Conservation (phyloP, 2,888 invertebrate genomes). For the Lutraria lutraria region DNA sequence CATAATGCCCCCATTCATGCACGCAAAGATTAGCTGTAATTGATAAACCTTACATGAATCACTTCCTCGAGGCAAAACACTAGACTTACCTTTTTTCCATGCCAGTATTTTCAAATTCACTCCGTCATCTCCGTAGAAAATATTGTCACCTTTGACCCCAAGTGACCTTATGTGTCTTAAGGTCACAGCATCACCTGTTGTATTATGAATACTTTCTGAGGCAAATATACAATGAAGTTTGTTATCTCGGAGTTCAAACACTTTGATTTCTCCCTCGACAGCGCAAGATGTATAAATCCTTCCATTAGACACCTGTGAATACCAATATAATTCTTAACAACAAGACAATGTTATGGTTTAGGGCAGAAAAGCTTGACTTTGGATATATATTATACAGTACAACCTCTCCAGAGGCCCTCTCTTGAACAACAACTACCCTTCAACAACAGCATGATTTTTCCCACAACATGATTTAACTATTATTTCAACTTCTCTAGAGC, state of each 20-base stretch:
- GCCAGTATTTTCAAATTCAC: slow-evolving; percentile 82
- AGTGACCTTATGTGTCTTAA: slow-evolving; percentile 77
- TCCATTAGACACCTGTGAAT: slow-evolving; percentile 72
- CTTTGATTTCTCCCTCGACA: slow-evolving; percentile 80
- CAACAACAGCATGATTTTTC: no score
- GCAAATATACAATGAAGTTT: slow-evolving; percentile 78
- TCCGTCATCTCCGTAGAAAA: slow-evolving; percentile 84
- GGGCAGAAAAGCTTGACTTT: no score
- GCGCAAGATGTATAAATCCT: slow-evolving; percentile 63
- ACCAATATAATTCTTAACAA: neutral
- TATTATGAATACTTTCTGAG: slow-evolving; percentile 78
- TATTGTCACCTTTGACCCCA: slow-evolving; percentile 62
- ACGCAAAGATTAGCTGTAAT: no score
- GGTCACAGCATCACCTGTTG: slow-evolving; percentile 64
- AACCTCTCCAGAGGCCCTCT: no score
- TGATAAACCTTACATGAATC: no score
- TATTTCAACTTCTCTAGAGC: no score
- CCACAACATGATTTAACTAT: no score
- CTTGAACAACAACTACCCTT: no score
- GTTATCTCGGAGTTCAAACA: slow-evolving; percentile 76
- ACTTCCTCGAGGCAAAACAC: neutral
- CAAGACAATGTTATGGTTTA: no score
- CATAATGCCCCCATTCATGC: no score
- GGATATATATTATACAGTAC: no score
- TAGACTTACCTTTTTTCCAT: slow-evolving; percentile 82